Evolutionary conservation across 2,888 invertebrate genomes (phyloP).

Genomic region (Pyrgus malvae): DNA sequence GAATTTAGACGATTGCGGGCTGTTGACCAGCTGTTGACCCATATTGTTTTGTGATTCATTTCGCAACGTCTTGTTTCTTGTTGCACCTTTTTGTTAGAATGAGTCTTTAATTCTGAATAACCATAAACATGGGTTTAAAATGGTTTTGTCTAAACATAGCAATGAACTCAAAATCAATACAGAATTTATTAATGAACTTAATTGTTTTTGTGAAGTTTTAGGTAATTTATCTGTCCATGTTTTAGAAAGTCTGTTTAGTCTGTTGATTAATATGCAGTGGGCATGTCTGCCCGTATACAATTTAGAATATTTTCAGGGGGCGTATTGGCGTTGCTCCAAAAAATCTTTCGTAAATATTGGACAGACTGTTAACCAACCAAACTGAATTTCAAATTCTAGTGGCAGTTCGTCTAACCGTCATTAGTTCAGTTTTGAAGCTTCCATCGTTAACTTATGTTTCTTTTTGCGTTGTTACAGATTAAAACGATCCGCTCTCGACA

Average conservation of each 20-base stretch:
- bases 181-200: too few species aligned
- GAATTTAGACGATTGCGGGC: constrained; percentile 62
- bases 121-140: too few species aligned
- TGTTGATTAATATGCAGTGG: too few species aligned
- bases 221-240: too few species aligned
- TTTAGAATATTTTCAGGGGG: constrained; percentile 6
- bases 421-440: neutral
- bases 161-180: too few species aligned
- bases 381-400: constrained; percentile 17
- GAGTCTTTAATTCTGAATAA: too few species aligned
- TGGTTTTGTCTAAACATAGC: too few species aligned
- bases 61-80: constrained; percentile 25
- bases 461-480: constrained; percentile 62
- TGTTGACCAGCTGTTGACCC: constrained; percentile 45
- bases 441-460: neutral
- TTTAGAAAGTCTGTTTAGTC: neutral
- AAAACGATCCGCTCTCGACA: constrained; percentile 59
- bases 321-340: constrained; percentile 18
- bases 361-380: constrained; percentile 8
- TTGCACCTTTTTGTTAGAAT: constrained; percentile 28
- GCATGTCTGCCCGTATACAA: too few species aligned
- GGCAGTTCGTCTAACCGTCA: constrained; percentile 9
- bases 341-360: constrained; percentile 11
- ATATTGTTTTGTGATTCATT: constrained; percentile 43
- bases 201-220: too few species aligned